These are phyloP conservation scores for Drosophila lacertosa DNA, from an alignment of 1,140 invertebrate species.

Conservation along the genomic window DNA sequence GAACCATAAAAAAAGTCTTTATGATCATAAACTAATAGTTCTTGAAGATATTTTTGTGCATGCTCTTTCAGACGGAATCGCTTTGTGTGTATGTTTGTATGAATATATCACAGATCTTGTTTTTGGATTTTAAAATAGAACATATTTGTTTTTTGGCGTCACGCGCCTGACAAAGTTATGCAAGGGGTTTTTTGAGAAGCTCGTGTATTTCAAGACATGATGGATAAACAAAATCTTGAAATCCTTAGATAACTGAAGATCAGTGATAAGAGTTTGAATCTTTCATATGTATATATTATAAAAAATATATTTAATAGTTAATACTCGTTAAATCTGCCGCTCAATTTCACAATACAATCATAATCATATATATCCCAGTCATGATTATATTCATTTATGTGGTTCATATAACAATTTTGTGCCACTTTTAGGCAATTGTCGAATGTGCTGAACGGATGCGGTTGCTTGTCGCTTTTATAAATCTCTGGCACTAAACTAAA, in stretches of 20 bases:
- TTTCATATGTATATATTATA: too few species aligned
- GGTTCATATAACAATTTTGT: constrained; percentile 10
- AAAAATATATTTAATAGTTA: too few species aligned
- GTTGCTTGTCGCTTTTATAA: constrained; percentile 27
- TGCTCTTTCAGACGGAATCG: constrained; percentile 6
- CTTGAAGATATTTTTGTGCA: constrained; percentile 14
- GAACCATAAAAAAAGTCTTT: neutral
- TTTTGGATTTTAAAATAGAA: constrained; percentile 56
- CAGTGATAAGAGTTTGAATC: too few species aligned
- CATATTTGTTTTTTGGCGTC: constrained; percentile 7
- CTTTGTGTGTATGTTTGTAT: neutral
- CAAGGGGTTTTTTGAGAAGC: constrained; percentile 15
- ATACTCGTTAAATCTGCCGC: too few species aligned
- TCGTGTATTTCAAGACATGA: constrained; percentile 7
- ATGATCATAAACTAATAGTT: neutral
- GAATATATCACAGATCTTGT: constrained; percentile 10
- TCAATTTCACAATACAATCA: neutral
- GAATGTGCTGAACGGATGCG: constrained; percentile 10
- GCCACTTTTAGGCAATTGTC: neutral
- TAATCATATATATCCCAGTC: constrained; percentile 19
- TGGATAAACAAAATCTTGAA: too few species aligned
- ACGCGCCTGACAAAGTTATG: constrained; percentile 54
- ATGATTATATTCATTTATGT: constrained; percentile 26
- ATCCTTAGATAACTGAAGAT: too few species aligned
- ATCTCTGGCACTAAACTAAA: constrained; percentile 27